Percentiles rank a stretch among this genome's conserved stretches.
Conservation (phyloP, 2,797 vertebrate species). For the Craterocephalus amniculus region DNA sequence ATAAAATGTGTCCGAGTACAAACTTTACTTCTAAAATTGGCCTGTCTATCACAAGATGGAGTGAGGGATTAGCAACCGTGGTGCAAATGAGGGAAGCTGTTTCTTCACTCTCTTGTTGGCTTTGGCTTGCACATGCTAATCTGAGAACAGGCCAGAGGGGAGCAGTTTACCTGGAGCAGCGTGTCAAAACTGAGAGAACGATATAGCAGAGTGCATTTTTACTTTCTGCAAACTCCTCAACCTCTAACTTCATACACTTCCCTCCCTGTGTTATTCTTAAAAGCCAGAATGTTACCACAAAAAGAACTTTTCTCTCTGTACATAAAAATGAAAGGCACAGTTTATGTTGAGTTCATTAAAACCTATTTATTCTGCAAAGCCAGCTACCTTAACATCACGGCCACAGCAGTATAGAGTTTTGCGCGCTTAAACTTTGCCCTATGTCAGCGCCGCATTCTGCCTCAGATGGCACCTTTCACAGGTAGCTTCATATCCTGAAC, state of each 20-base stretch:
- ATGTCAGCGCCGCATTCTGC: slow-evolving; percentile 41
- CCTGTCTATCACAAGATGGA: slow-evolving; percentile 63
- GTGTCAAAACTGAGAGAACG: slow-evolving; percentile 46
- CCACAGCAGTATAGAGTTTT: slow-evolving; percentile 18
- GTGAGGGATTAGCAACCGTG: slow-evolving; percentile 63
- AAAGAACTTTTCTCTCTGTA: slow-evolving; percentile 9
- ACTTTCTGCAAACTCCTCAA: slow-evolving; percentile 25
- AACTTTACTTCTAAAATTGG: slow-evolving; percentile 51
- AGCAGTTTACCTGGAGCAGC: slow-evolving; percentile 70
- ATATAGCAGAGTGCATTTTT: slow-evolving; percentile 35
- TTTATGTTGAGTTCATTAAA: slow-evolving; percentile 3
- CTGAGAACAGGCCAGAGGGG: slow-evolving; percentile 62
- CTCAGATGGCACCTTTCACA: slow-evolving; percentile 53
- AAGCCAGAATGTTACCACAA: slow-evolving; percentile 33
- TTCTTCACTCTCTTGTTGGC: slow-evolving; percentile 74
- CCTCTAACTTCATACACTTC: background rate
- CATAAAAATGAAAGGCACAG: slow-evolving; percentile 7
- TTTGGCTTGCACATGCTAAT: slow-evolving; percentile 71
- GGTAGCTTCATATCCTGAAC: slow-evolving; percentile 51
- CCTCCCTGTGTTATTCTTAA: slow-evolving; percentile 18
- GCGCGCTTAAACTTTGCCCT: too few relatives aligned
- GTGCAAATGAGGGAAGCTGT: slow-evolving; percentile 73
- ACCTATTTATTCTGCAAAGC: slow-evolving; percentile 29
- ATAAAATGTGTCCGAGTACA: slow-evolving; percentile 26
- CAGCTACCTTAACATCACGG: slow-evolving; percentile 21